Evolutionary conservation across 2,797 vertebrate genomes (phyloP).

Genomic region (Acanthornis magna): DNA sequence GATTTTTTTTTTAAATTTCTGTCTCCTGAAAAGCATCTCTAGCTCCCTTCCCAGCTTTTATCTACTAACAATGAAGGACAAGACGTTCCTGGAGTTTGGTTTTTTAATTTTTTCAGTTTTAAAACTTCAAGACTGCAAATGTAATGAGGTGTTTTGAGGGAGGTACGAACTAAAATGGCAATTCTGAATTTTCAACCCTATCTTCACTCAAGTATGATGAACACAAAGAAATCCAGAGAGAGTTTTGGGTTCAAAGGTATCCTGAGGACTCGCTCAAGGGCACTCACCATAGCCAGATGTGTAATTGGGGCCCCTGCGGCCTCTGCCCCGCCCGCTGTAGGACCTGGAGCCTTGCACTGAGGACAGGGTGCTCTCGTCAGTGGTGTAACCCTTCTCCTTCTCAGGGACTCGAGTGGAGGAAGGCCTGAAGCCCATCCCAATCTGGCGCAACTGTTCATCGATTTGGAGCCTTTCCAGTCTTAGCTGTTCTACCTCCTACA

Average conservation of each 20-base stretch:
- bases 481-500: constrained; percentile 94
- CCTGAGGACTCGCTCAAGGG: accelerated
- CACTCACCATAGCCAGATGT: constrained; percentile 90
- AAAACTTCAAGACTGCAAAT: not conserved
- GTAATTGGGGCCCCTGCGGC: constrained; percentile 90
- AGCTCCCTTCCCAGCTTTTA: not conserved
- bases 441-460: constrained; percentile 94
- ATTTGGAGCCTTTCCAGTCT: constrained; percentile 96
- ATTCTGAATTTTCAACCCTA: not conserved
- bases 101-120: not conserved
- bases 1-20: not conserved
- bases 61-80: not conserved
- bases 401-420: constrained; percentile 79
- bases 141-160: not conserved
- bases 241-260: not conserved
- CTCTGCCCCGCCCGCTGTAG: constrained; percentile 91
- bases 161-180: not conserved
- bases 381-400: constrained; percentile 84
- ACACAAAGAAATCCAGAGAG: not conserved
- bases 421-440: constrained; percentile 92
- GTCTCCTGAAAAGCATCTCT: not conserved
- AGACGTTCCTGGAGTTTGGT: not conserved
- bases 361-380: constrained; percentile 83
- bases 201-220: not conserved
- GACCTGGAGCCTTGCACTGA: constrained; percentile 87